Evolutionary conservation across 2,113 vertebrate species (phyloP), one percentile per base, ranked within the genome.

Genomic region (Microcebus griseorufus): DNA sequence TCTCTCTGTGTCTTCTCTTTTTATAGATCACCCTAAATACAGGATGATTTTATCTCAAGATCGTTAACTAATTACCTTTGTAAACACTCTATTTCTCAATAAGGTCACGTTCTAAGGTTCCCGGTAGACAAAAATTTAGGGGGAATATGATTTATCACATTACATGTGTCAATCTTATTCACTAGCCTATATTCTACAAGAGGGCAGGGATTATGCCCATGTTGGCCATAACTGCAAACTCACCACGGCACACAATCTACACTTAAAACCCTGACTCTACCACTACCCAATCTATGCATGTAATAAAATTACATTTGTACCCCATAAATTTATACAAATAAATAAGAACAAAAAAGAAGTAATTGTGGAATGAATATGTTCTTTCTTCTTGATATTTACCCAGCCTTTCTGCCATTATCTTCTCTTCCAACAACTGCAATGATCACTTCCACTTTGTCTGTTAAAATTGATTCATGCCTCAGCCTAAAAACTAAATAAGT

Each of bases 391-490:
- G 37, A 23, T 78, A 90, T 93, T 94, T 60, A 42, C n/a, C 67
- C 5, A 72, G 34, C 9, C 58, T 76, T 91, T 81, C 42, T 82
- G 76, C 6, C 42, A 82, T 51, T 51, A 65, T 51, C 62, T 72
- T 60, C 48, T 5, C 17, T 64, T 92, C 29, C 27, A 87, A 39
- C 51, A 95, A 87, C 6, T 4, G 72, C 37, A 34, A 34, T 79
- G 53, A 67, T 78, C n/a, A 37, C 25, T 81, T 92, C 62, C 23
- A 72, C 20, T 87, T 86, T 94, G 55, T 87, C 23, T 65, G 58
- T 92, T 81, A 58, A 90, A 94, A 87, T 9, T 55, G 27, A 92
- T 32, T 94, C 45, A 94, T 82, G 37, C 62, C 82, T 92, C 27
- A 65, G 7, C 60, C 81, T 80, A 20, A 85, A 94, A 92, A 86